Base-by-base conservation (phyloP, 2,888 invertebrate species). In the Drosophila suboccidentalis region DNA sequence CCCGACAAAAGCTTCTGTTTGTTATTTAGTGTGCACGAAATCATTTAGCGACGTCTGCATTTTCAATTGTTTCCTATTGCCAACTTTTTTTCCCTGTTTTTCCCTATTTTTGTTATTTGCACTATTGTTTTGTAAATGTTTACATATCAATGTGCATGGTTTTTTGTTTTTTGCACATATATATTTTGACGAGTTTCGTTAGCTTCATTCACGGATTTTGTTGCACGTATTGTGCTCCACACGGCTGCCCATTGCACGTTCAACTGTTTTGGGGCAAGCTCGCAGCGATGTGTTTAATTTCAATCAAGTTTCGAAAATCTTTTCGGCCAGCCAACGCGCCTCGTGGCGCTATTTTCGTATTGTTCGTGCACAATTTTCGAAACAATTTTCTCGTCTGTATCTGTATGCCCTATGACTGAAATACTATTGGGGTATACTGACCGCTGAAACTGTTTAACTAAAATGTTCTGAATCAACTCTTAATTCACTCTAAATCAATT, bases 351-450 rank as follows among this genome's bases (percentile, higher is more conserved):
- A 86, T 83, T 74, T 76, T 78, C 39, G 79, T 79, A 60, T 79
- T 63, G 72, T 61, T 73, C 72, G 70, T 71, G 72, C 77, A 86
- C 83, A 81, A 81, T 83, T 86, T 83, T 86, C 71, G 78, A 83
- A 85, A 85, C 71, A 68, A 67, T 83, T 84, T 77, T 79, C 64
- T 55, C 69, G 58, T 50, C 64, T 61, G 57, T 66, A 53, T 44
- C 11, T 38, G 10, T 1, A 41, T 75, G 63, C 60, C 29, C 59
- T 54, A 34, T 11, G 55, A 15, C 4, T n/a, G 17, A 1, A 1
- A 36, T 8, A 9, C 2, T 1, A 46, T 8, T 9, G 29, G 32
- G 57, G 55, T 46, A 61, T 58, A 36, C 34, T 32, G 10, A 2
- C 4, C 3, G 3, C 17, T 1, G 11, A 19, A 13, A 13, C 5